A percentile compares a stretch with the other conserved stretches of the same genome.
Conservation (phyloP, 2,888 invertebrate species). For the Eilema sororculum region DNA sequence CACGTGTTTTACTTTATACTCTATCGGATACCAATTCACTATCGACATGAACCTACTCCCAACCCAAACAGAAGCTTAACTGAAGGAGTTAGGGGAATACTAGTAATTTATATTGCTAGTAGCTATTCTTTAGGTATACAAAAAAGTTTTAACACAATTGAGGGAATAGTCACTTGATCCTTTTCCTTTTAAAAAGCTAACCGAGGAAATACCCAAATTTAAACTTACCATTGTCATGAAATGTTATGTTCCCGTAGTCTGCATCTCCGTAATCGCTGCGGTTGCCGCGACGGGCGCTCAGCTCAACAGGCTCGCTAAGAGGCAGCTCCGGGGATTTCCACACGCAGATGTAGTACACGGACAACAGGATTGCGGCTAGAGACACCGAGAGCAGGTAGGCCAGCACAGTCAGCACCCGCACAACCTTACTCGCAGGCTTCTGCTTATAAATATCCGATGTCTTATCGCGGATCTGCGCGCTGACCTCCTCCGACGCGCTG, state of each 20-base stretch:
- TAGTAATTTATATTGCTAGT: no score
- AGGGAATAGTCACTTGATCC: background rate
- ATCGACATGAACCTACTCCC: no score
- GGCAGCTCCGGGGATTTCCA: conserved; percentile 91
- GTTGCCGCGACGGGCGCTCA: conserved; percentile 53
- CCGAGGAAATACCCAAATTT: background rate
- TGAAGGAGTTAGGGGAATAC: no score
- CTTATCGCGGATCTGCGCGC: conserved; percentile 22
- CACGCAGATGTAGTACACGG: conserved; percentile 93
- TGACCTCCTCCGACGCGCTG: conserved; percentile 48
- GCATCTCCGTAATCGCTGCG: conserved; percentile 26
- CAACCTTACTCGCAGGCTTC: conserved; percentile 79
- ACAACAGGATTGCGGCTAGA: conserved; percentile 93
- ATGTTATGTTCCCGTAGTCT: background rate
- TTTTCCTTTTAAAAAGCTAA: background rate
- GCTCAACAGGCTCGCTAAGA: conserved; percentile 57
- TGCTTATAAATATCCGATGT: conserved; percentile 74
- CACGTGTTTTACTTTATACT: background rate
- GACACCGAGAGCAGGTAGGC: conserved; percentile 95
- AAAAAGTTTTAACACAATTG: background rate
- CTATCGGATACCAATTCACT: no score
- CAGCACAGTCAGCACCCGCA: conserved; percentile 91
- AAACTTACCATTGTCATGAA: conserved; percentile 5
- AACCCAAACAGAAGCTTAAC: no score
- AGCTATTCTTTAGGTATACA: no score